Evolutionary conservation across 2,797 vertebrate species (phyloP).

Genomic region (Hypotaenidia okinawae): DNA sequence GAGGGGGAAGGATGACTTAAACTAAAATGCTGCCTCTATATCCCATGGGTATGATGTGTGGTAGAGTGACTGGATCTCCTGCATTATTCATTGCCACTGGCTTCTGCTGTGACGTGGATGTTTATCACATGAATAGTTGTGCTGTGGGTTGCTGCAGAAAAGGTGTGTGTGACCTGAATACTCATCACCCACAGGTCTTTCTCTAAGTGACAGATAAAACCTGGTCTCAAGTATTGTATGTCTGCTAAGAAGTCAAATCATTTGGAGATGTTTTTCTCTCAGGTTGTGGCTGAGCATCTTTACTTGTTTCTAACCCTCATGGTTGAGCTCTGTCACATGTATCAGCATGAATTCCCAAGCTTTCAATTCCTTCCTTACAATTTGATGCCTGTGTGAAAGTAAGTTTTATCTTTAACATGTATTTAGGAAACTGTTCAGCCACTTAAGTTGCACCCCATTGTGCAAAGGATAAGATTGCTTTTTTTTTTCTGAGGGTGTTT

Average conservation of each 20-base stretch:
- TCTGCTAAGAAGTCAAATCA: background rate
- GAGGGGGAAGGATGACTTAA: conserved; percentile 10
- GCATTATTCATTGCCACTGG: conserved; percentile 63
- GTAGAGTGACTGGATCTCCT: conserved; percentile 39
- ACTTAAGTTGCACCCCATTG: background rate
- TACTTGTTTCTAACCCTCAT: background rate
- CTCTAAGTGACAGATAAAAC: conserved; percentile 9
- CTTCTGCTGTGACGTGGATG: conserved; percentile 7
- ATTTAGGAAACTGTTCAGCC: background rate
- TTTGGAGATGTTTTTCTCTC: background rate
- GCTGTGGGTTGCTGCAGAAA: conserved; percentile 39
- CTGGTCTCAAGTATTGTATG: background rate
- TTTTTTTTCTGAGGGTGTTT: background rate
- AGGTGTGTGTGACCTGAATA: conserved; percentile 57
- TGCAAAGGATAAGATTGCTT: background rate
- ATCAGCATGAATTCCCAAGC: background rate
- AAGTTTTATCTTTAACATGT: background rate
- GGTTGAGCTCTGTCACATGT: background rate
- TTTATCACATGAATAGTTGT: conserved; percentile 51
- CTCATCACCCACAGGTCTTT: conserved; percentile 22
- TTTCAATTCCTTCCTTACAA: background rate
- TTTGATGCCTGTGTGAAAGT: background rate
- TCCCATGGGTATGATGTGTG: conserved; percentile 18
- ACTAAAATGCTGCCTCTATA: background rate
- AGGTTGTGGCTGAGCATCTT: background rate